A percentile compares a stretch with the other conserved stretches of the same genome.
These are phyloP conservation scores for Entomobrya proxima DNA, from an alignment of 2,888 invertebrate species.

Conservation along the genomic window DNA sequence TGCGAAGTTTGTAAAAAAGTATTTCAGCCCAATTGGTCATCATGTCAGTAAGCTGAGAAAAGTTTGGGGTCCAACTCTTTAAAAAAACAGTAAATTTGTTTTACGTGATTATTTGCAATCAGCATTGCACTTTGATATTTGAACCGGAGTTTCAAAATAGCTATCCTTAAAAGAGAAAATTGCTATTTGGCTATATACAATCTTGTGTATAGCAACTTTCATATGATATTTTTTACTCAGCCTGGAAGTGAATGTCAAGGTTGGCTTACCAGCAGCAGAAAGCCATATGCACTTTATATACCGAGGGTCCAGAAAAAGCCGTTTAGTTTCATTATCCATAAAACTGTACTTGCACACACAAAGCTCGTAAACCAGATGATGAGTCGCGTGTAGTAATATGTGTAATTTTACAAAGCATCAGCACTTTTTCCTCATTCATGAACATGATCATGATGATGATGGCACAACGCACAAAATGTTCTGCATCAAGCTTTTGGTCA, in stretches of 20 bases:
- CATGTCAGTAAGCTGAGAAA: constrained; percentile 25
- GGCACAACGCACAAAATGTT: constrained; percentile 7
- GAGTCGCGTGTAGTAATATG: not conserved
- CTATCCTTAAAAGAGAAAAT: not conserved
- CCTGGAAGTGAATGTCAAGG: constrained; percentile 40
- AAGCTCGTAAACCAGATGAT: too few relatives aligned
- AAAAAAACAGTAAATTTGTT: not conserved
- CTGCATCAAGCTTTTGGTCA: constrained; percentile 1
- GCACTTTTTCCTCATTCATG: not conserved
- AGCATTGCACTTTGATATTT: constrained; percentile 22
- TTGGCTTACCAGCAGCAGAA: not conserved
- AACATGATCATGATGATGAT: not conserved
- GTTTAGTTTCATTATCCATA: too few relatives aligned
- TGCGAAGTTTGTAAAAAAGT: too few relatives aligned
- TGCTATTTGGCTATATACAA: too few relatives aligned
- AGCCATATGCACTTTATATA: too few relatives aligned
- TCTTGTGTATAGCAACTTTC: not conserved
- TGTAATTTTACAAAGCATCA: not conserved
- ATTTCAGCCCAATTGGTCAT: constrained; percentile 31
- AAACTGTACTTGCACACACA: too few relatives aligned
- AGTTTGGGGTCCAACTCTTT: not conserved
- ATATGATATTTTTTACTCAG: not conserved
- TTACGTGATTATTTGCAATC: not conserved
- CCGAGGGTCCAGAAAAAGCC: too few relatives aligned
- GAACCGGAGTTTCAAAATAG: not conserved